Evolutionary conservation across 2,888 invertebrate species (phyloP).

Genomic region (Eupithecia insigniata): DNA sequence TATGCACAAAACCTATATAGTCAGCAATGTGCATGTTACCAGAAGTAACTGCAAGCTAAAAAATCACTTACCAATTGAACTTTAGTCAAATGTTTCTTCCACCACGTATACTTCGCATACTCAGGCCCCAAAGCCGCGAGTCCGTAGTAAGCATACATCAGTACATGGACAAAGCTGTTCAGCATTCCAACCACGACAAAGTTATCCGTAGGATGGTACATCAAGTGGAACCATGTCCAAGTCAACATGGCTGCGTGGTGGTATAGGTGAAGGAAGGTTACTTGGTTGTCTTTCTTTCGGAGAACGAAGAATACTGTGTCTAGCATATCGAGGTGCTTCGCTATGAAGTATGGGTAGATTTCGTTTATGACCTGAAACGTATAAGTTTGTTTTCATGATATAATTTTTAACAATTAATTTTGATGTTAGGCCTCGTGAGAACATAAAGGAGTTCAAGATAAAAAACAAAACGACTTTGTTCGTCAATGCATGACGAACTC

Average conservation of each 20-base stretch:
- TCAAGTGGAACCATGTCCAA: constrained; percentile 90
- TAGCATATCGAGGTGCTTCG: constrained; percentile 90
- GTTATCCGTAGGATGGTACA: constrained; percentile 90
- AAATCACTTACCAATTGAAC: constrained; percentile 91
- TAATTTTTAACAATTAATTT: not conserved
- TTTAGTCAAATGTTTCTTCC: constrained; percentile 93
- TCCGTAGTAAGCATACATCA: constrained; percentile 93
- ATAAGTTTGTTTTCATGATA: not conserved
- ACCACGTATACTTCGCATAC: constrained; percentile 91
- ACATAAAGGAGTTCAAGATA: not conserved
- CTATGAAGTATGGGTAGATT: constrained; percentile 89
- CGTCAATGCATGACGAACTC: not conserved
- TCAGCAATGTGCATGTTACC: no score
- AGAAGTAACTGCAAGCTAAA: not conserved
- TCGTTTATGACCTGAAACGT: constrained; percentile 64
- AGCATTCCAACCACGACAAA: constrained; percentile 89
- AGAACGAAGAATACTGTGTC: constrained; percentile 95
- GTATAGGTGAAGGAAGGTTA: constrained; percentile 94
- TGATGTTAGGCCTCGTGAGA: not conserved
- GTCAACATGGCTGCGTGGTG: constrained; percentile 92
- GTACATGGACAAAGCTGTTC: constrained; percentile 90
- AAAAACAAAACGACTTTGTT: not conserved
- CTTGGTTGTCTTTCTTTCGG: constrained; percentile 90
- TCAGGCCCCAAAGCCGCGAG: constrained; percentile 89
- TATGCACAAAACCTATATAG: no score